Percentiles rank a stretch among this genome's conserved stretches.
Conservation (phyloP, 2,888 invertebrate genomes). For the Cyclophora punctaria region DNA sequence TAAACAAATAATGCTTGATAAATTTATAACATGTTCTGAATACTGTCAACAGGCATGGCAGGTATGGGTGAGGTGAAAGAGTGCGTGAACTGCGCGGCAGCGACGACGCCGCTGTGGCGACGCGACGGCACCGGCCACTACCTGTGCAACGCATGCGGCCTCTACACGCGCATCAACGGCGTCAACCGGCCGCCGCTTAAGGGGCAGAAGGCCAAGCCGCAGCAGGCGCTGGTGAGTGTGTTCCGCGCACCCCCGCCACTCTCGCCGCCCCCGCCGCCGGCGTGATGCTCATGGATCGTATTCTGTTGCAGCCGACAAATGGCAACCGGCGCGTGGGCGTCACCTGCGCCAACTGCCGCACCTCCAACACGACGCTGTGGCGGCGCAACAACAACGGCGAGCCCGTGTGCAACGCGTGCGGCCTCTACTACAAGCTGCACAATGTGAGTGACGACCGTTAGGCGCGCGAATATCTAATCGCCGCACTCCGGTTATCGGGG, state of each 20-base stretch:
- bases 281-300: conserved; percentile 2
- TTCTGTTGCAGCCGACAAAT: conserved; percentile 59
- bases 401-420: conserved; percentile 99
- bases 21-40: too few relatives aligned
- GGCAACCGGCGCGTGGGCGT: conserved; percentile 82
- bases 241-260: background rate
- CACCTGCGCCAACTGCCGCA: conserved; percentile 96
- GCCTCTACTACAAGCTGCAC: conserved; percentile 94
- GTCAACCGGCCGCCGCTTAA: conserved; percentile 84
- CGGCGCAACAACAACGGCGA: conserved; percentile 94
- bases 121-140: conserved; percentile 99
- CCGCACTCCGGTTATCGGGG: conserved; percentile 62
- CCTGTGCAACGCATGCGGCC: conserved; percentile 99
- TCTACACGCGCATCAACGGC: conserved; percentile 84
- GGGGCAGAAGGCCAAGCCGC: conserved; percentile 78
- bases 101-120: conserved; percentile 96
- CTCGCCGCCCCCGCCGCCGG: too few relatives aligned
- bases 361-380: conserved; percentile 96
- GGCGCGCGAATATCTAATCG: conserved; percentile 53
- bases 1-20: too few relatives aligned
- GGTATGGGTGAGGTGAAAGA: conserved; percentile 80
- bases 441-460: conserved; percentile 68
- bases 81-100: conserved; percentile 96
- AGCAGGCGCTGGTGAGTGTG: conserved; percentile 64
- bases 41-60: conserved; percentile 41